A percentile compares a stretch with the other conserved stretches of the same genome.
These are phyloP conservation scores for Polymixis flavicincta DNA, from an alignment of 2,888 invertebrate genomes.

Conservation along the genomic window DNA sequence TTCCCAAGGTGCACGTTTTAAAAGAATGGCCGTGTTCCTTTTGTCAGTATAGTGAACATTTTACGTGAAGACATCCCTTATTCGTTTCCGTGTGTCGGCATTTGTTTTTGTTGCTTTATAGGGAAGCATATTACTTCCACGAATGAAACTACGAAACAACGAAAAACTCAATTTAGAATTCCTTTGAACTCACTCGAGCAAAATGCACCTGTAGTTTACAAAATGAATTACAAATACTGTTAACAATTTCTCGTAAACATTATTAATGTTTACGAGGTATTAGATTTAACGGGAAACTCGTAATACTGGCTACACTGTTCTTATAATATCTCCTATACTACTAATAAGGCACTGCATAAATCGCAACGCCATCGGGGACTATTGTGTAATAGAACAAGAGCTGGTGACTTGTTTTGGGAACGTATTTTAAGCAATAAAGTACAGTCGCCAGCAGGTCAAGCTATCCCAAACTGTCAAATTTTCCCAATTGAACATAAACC, in stretches of 20 bases:
- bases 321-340: conserved; percentile 33
- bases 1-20: conserved; percentile 51
- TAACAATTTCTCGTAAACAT: conserved; percentile 19
- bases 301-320: conserved; percentile 31
- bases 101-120: conserved; percentile 34
- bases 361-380: conserved; percentile 30
- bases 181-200: neutral
- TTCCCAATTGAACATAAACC: too few relatives aligned
- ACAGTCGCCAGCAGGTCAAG: too few relatives aligned
- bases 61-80: conserved; percentile 41
- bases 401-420: neutral
- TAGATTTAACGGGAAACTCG: conserved; percentile 8
- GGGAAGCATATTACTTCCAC: neutral
- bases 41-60: conserved; percentile 38
- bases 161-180: neutral
- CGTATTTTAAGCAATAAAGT: neutral
- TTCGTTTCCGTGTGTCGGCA: conserved; percentile 20
- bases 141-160: neutral
- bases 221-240: neutral
- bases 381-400: conserved; percentile 42
- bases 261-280: conserved; percentile 27
- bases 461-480: too few relatives aligned
- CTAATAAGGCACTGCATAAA: conserved; percentile 46
- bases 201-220: neutral
- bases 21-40: conserved; percentile 50